Conservation (phyloP, 2,888 invertebrate species). For the Philhelius pedissequus region DNA sequence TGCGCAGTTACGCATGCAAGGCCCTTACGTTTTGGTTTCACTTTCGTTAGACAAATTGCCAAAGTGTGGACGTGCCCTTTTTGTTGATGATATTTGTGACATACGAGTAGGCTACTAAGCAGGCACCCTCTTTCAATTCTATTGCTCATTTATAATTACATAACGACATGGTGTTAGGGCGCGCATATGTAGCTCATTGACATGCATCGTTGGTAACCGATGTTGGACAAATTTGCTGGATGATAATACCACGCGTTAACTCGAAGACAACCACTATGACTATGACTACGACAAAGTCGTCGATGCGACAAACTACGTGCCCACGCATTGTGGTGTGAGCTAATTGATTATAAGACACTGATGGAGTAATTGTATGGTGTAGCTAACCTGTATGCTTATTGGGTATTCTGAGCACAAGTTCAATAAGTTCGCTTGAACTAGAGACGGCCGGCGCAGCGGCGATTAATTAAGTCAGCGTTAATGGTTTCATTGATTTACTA, state of each 20-base stretch:
- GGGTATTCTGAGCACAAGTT: slow-evolving; percentile 52
- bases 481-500: slow-evolving; percentile 4
- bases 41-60: slow-evolving; percentile 58
- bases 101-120: background rate
- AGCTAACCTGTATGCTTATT: slow-evolving; percentile 14
- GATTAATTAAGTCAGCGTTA: slow-evolving; percentile 2
- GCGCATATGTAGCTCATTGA: slow-evolving; percentile 45
- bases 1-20: slow-evolving; percentile 28
- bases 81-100: background rate
- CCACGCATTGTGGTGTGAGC: slow-evolving; percentile 45
- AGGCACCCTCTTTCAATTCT: slow-evolving; percentile 51
- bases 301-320: slow-evolving; percentile 32
- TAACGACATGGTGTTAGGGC: slow-evolving; percentile 25
- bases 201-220: slow-evolving; percentile 30
- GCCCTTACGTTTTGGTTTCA: slow-evolving; percentile 53
- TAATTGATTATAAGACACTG: slow-evolving; percentile 30
- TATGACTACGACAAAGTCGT: too few relatives aligned
- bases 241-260: slow-evolving; percentile 24
- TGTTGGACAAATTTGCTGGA: slow-evolving; percentile 58
- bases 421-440: slow-evolving; percentile 62
- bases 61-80: slow-evolving; percentile 52
- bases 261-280: slow-evolving; percentile 1
- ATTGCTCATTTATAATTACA: slow-evolving; percentile 41
- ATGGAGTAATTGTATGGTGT: background rate
- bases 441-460: slow-evolving; percentile 36